Evolutionary conservation across 2,113 vertebrate species (phyloP).

Genomic region (Ondatra zibethicus): DNA sequence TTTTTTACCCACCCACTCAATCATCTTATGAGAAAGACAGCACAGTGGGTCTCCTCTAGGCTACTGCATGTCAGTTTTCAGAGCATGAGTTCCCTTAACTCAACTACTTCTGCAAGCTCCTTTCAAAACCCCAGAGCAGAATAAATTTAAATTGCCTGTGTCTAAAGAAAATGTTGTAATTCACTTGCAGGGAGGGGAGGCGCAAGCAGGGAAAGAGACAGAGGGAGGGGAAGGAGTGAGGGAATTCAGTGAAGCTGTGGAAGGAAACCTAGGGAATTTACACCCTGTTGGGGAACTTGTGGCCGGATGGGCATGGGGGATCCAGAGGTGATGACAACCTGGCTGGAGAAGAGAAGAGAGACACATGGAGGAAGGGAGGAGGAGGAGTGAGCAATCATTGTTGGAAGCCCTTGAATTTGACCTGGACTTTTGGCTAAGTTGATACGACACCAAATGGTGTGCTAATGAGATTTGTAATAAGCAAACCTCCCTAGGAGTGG

Average conservation of each 20-base stretch:
- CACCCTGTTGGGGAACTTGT: rapidly evolving
- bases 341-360: neutral
- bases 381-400: neutral
- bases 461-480: neutral
- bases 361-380: neutral
- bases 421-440: neutral
- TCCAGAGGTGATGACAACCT: neutral
- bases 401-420: neutral
- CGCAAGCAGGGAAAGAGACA: neutral
- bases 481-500: neutral
- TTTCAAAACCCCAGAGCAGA: neutral
- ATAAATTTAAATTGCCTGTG: neutral
- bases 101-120: neutral
- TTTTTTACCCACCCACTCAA: neutral
- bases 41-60: neutral
- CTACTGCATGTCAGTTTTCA: neutral
- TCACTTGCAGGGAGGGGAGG: neutral
- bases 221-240: neutral
- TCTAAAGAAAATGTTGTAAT: neutral
- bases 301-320: neutral
- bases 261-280: neutral
- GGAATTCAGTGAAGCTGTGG: neutral
- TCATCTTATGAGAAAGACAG: neutral
- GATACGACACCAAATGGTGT: neutral
- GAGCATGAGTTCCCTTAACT: neutral